These are phyloP conservation scores for Drosophila buzzatii DNA, from an alignment of 2,888 invertebrate genomes.

Conservation along the genomic window DNA sequence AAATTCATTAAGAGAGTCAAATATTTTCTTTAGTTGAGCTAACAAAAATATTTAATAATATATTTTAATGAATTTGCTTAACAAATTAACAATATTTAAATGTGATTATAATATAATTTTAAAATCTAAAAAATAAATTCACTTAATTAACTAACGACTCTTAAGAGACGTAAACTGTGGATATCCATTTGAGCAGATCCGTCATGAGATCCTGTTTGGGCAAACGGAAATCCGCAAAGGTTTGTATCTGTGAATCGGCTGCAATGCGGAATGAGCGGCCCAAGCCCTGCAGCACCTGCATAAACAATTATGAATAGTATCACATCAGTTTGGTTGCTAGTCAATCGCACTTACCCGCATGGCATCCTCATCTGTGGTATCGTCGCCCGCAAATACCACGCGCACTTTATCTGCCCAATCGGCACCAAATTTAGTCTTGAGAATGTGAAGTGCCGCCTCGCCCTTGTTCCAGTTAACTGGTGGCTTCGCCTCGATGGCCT, in stretches of 20 bases:
- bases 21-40: background rate
- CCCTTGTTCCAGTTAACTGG: constrained; percentile 87
- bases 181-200: constrained; percentile 90
- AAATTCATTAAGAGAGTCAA: background rate
- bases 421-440: constrained; percentile 90
- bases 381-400: constrained; percentile 95
- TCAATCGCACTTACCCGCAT: constrained; percentile 88
- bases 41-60: too few species aligned
- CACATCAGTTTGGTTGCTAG: background rate
- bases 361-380: constrained; percentile 95
- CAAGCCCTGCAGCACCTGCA: constrained; percentile 89
- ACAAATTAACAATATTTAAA: background rate
- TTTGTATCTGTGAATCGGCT: constrained; percentile 88
- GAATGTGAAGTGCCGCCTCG: constrained; percentile 90
- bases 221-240: constrained; percentile 90
- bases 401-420: constrained; percentile 90
- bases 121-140: constrained; percentile 16
- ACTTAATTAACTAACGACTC: constrained; percentile 4
- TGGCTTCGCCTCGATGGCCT: constrained; percentile 91
- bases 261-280: constrained; percentile 92
- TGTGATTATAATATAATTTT: background rate
- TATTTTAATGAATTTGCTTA: background rate
- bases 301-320: constrained; percentile 67
- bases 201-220: constrained; percentile 90
- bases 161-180: constrained; percentile 63